phyloP scores from a whole-genome alignment of 2,797 vertebrate genomes.

The Hydrolagus colliei region DNA sequence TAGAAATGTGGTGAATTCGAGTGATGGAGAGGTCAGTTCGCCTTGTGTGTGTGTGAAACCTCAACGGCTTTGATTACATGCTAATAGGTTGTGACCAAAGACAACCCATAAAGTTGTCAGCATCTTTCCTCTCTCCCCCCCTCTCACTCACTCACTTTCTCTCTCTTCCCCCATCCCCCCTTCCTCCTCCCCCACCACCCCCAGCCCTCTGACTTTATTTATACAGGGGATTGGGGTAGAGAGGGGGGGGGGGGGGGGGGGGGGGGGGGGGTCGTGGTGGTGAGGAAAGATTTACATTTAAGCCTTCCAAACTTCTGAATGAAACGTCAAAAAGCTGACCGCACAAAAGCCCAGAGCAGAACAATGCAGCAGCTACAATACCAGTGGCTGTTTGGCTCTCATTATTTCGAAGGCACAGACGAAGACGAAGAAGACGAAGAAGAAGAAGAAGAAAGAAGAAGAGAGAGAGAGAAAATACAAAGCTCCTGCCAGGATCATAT shows the following conservation, averaged over 20 bases:
- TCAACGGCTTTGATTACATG: constrained; percentile 64
- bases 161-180: not conserved
- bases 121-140: constrained; percentile 39
- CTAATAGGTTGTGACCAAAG: constrained; percentile 62
- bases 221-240: no score
- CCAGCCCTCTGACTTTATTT: constrained; percentile 45
- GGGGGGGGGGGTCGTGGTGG: constrained; percentile 2
- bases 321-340: constrained; percentile 50
- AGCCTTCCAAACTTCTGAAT: constrained; percentile 46
- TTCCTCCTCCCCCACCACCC: constrained; percentile 9
- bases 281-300: constrained; percentile 52
- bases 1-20: constrained; percentile 78
- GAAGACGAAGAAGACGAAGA: constrained; percentile 48
- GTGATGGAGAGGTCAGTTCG: constrained; percentile 64
- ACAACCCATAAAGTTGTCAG: constrained; percentile 75
- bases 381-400: constrained; percentile 38
- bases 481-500: constrained; percentile 37
- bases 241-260: constrained; percentile 22
- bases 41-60: constrained; percentile 42
- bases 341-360: constrained; percentile 46
- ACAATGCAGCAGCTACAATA: constrained; percentile 34
- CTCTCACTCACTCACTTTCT: not conserved
- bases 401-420: constrained; percentile 46
- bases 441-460: constrained; percentile 47
- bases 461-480: constrained; percentile 43